Evolutionary conservation across 2,797 vertebrate species (phyloP), one percentile per base, ranked within the genome.

Genomic region (Merluccius polli): DNA sequence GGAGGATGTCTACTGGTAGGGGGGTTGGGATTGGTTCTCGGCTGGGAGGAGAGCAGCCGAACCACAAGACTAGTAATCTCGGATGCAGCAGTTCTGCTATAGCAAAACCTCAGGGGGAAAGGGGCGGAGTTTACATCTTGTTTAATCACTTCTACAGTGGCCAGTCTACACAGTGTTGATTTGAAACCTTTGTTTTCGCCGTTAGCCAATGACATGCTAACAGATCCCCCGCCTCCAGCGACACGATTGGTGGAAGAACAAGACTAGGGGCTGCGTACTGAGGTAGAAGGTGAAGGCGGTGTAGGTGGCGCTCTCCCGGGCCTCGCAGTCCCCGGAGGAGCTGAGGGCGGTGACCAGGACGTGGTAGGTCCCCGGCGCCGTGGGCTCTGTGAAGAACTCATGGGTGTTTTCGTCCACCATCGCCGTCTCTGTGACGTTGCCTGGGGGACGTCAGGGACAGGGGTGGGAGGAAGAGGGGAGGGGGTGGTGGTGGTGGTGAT

Each of bases 221-320:
- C n/a, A n/a, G n/a, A n/a, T n/a, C n/a, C n/a, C n/a, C n/a, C 15
- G 15, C 21, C 48, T 1, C 15, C 21, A 15, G 48, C 48, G 4
- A 59, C 48, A 12, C 15, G 21, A n/a, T 21, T 63, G 24, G 59
- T 63, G 4, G 59, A 21, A 3, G 21, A 59, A 11, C 24, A 2
- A 30, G 65, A 67, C 36, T 29, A 21, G 10, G 2, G 21, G 1
- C 33, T 24, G 29, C 95, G 92, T 91, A 99, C 97, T 94, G 84
- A 98, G 95, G 82, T 97, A 98, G 93, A 99, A 99, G 82, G 90
- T 95, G 85, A 97, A 92, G 1, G 93, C 94, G 33, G 92, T 94
- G 86, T 94, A 86, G 10, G 90, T 84, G 30, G 89, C 81, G 82
- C 97, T 98, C 90, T 95, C 96, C 48, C 97, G 90, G 76, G 93